Base-by-base conservation (phyloP, 2,113 vertebrate species). In the Noctilio leporinus region DNA sequence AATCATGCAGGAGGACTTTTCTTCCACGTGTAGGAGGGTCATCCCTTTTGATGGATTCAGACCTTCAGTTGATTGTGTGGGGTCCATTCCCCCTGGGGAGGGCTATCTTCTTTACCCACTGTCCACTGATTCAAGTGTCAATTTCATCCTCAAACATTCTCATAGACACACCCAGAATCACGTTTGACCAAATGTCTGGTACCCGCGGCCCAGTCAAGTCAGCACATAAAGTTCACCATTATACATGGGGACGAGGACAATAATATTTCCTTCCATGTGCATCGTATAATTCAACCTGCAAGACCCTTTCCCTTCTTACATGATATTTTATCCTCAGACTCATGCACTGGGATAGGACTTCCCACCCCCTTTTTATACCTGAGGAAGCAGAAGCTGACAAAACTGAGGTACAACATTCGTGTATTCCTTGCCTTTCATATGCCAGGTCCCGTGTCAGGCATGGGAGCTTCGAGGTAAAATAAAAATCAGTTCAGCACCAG, bases 241-340 rank as follows among this genome's bases (percentile, higher is more conserved):
- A 19, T 40, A 11, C 47, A 1, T 10, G 7, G 15, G 20, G 33
- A 91, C 43, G 24, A 90, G 38, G 19, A 51, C 6, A 47, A 47
- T 35, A n/a, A 6, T 35, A 47, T 53, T 76, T 67, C 59, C 62
- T 72, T 51, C 57, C 24, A 24, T 2, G 3, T 10, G 51, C 20
- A 38, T 38, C 38, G 62, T 4, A 45, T 17, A 33, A 5, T 35
- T 45, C 69, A 85, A 35, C 33, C 14, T 85, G 19, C 30, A 64
- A 70, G 73, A 5, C 24, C 45, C 9, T 30, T 84, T 15, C n/a
- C 10, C 26, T 92, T 73, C 62, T 65, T 73, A 80, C 45, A 67
- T 64, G 53, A 59, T 3, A 26, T 51, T 82, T 91, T 72, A 47
- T 75, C 51, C 55, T 55, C 69, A 86, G 73, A 91, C 40, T 5